Percentiles rank a stretch among this genome's conserved stretches.
These are phyloP conservation scores for Mohoua ochrocephala DNA, from an alignment of 2,113 vertebrate genomes.

Conservation along the genomic window DNA sequence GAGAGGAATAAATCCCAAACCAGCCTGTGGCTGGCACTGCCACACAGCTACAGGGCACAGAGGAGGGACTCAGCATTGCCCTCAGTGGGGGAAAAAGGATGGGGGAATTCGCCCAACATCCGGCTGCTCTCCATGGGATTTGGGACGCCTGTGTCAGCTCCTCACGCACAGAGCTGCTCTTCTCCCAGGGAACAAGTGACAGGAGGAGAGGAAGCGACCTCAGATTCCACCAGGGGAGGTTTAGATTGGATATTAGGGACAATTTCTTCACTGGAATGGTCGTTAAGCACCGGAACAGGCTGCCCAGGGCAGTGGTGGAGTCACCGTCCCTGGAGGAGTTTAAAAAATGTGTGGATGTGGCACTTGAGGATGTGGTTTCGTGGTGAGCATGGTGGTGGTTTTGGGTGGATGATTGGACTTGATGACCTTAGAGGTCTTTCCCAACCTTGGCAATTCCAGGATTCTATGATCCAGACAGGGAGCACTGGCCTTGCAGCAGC, in stretches of 20 bases:
- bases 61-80: not conserved
- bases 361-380: not conserved
- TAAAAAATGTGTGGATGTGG: not conserved
- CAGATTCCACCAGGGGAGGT: not conserved
- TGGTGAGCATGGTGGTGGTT: not conserved
- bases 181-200: not conserved
- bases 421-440: not conserved
- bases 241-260: not conserved
- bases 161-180: not conserved
- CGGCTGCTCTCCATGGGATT: rapidly evolving
- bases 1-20: not conserved
- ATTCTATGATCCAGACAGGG: not conserved
- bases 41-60: not conserved
- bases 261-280: not conserved
- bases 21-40: not conserved
- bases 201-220: not conserved
- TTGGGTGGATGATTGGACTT: not conserved
- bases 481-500: not conserved
- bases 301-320: not conserved
- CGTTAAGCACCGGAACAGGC: not conserved
- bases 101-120: not conserved
- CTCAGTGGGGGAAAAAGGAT: not conserved
- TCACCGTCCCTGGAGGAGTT: not conserved
- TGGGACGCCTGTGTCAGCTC: not conserved
- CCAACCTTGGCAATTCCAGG: not conserved